Evolutionary conservation across 2,113 vertebrate species (phyloP).

Genomic region (Pygoscelis antarcticus): DNA sequence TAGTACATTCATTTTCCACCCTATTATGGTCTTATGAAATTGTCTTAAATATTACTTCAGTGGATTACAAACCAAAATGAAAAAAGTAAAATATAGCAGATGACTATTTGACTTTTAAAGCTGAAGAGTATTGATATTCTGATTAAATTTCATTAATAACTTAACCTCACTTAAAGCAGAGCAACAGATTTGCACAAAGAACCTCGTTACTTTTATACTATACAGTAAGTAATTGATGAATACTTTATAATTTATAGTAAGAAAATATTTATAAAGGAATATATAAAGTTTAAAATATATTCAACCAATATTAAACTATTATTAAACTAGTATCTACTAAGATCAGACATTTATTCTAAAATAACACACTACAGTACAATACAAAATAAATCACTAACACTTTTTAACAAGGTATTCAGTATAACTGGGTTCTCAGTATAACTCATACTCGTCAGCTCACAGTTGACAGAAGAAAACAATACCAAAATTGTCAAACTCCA

Average conservation of each 20-base stretch:
- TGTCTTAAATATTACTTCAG: not conserved
- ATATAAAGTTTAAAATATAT: not conserved
- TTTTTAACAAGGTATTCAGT: not conserved
- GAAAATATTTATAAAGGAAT: not conserved
- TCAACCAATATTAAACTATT: not conserved
- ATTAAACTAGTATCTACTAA: not conserved
- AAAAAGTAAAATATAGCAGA: not conserved
- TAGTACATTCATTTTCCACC: not conserved
- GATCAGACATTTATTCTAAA: not conserved
- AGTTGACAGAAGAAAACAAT: not conserved
- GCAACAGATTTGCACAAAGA: not conserved
- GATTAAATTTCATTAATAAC: not conserved
- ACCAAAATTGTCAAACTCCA: not conserved
- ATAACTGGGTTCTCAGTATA: not conserved
- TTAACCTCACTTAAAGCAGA: not conserved
- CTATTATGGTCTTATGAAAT: not conserved
- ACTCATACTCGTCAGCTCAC: not conserved
- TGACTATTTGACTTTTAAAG: not conserved
- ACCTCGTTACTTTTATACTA: not conserved
- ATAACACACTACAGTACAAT: not conserved
- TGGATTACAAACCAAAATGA: not conserved
- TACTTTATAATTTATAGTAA: not conserved
- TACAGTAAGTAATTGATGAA: not conserved
- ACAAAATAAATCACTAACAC: not conserved
- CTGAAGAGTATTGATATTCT: not conserved